These are phyloP conservation scores for Arenaria interpres DNA, from an alignment of 2,113 vertebrate species.

Conservation along the genomic window DNA sequence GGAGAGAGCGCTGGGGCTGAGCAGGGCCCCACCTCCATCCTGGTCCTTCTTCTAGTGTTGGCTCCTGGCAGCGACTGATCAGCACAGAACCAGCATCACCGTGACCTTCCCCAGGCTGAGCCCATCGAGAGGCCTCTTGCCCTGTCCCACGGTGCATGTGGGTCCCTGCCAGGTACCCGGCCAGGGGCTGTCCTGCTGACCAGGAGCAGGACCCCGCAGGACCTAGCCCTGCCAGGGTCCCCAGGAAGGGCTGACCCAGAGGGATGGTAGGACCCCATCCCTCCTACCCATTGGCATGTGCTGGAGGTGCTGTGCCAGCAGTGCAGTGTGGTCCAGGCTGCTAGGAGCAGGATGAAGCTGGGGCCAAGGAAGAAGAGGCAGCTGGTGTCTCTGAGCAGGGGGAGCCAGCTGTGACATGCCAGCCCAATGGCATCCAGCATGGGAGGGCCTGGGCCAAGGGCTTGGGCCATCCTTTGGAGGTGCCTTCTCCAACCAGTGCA, in stretches of 20 bases:
- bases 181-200: not conserved
- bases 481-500: not conserved
- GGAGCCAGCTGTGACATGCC: not conserved
- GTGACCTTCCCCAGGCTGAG: not conserved
- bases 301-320: not conserved
- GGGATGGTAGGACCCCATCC: not conserved
- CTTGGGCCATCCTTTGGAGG: not conserved
- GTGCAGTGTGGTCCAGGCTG: not conserved
- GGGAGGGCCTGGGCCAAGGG: not conserved
- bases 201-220: not conserved
- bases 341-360: not conserved
- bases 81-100: not conserved
- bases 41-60: not conserved
- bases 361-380: not conserved
- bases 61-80: not conserved
- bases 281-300: not conserved
- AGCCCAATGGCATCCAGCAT: not conserved
- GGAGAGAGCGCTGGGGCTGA: accelerated
- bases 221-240: not conserved
- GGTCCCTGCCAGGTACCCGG: not conserved
- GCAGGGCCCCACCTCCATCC: not conserved
- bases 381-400: not conserved
- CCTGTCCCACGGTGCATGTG: not conserved
- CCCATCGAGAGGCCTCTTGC: not conserved
- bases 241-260: not conserved